Percentiles rank a stretch among this genome's conserved stretches.
Evolutionary conservation across 2,888 invertebrate genomes (phyloP).

Genomic region (Andrena hattorfiana): DNA sequence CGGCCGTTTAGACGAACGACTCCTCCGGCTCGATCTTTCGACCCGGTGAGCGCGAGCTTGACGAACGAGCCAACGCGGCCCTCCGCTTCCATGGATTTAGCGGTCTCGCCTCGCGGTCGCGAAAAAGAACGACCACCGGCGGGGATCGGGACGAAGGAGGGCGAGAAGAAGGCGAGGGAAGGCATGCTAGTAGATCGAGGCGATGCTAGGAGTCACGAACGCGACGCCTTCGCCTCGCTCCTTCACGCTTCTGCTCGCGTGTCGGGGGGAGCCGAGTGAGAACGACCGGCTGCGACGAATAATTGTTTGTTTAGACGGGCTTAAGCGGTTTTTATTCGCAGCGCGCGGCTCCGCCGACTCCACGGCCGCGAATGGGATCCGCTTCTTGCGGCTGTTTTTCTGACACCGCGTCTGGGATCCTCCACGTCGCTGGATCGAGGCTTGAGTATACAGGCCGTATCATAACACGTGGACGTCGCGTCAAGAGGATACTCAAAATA

Average conservation of each 20-base stretch:
- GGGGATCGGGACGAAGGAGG: too few relatives aligned
- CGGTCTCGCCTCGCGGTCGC: background rate
- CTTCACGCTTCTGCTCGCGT: background rate
- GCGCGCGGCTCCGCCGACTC: background rate
- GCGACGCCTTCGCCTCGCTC: background rate
- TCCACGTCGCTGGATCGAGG: background rate
- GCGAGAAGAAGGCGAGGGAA: background rate
- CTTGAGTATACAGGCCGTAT: slow-evolving; percentile 5
- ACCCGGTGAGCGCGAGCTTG: slow-evolving; percentile 35
- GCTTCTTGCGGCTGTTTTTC: slow-evolving; percentile 31
- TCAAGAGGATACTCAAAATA: background rate
- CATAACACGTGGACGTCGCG: background rate
- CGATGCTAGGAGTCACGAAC: slow-evolving; percentile 1
- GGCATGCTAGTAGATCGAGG: background rate
- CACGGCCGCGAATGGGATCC: background rate
- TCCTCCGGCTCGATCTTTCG: slow-evolving; percentile 49
- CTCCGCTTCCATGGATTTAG: background rate
- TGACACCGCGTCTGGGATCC: background rate
- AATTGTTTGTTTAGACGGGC: slow-evolving; percentile 40
- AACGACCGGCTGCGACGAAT: slow-evolving; percentile 41
- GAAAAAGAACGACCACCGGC: background rate
- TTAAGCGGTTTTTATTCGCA: slow-evolving; percentile 29
- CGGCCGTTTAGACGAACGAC: slow-evolving; percentile 73
- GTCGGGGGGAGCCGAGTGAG: slow-evolving; percentile 2
- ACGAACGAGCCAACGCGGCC: slow-evolving; percentile 13